Evolutionary conservation across 2,797 vertebrate species (phyloP).

Genomic region (Tachyglossus aculeatus): DNA sequence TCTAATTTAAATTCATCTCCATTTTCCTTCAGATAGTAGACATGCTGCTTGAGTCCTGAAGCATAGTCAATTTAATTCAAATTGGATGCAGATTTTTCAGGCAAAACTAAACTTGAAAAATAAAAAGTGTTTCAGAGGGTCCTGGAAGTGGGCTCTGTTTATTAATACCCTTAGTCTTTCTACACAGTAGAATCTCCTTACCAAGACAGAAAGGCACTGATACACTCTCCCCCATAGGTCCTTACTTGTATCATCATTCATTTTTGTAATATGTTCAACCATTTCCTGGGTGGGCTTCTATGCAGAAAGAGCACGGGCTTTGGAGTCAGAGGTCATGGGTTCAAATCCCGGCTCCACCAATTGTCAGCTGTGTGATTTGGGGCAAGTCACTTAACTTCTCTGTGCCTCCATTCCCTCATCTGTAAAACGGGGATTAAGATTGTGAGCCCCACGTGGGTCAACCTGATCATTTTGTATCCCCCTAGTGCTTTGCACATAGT

Average conservation of each 20-base stretch:
- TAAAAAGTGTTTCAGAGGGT: slow-evolving; percentile 40
- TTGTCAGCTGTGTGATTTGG: too few species aligned
- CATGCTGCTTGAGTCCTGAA: slow-evolving; percentile 74
- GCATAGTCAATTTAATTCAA: slow-evolving; percentile 74
- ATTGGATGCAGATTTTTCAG: slow-evolving; percentile 73
- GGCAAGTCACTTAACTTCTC: too few species aligned
- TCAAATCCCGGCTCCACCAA: too few species aligned
- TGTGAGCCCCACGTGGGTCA: too few species aligned
- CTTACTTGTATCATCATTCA: slow-evolving; percentile 24
- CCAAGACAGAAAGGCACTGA: slow-evolving; percentile 15
- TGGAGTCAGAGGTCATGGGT: too few species aligned
- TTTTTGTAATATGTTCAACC: slow-evolving; percentile 30
- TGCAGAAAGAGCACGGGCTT: too few species aligned
- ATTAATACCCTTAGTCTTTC: not conserved
- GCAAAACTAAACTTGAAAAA: slow-evolving; percentile 61
- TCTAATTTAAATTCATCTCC: slow-evolving; percentile 78
- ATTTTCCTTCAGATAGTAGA: slow-evolving; percentile 74
- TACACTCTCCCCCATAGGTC: slow-evolving; percentile 15
- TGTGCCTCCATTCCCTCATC: too few species aligned
- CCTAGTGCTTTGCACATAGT: too few species aligned
- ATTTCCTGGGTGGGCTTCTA: slow-evolving; percentile 24
- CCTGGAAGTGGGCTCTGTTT: slow-evolving; percentile 32
- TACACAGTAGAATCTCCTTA: slow-evolving; percentile 16
- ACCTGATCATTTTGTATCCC: too few species aligned
- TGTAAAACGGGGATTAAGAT: too few species aligned